Evolutionary conservation across 2,797 vertebrate species (phyloP).

Genomic region (Chromis chromis): DNA sequence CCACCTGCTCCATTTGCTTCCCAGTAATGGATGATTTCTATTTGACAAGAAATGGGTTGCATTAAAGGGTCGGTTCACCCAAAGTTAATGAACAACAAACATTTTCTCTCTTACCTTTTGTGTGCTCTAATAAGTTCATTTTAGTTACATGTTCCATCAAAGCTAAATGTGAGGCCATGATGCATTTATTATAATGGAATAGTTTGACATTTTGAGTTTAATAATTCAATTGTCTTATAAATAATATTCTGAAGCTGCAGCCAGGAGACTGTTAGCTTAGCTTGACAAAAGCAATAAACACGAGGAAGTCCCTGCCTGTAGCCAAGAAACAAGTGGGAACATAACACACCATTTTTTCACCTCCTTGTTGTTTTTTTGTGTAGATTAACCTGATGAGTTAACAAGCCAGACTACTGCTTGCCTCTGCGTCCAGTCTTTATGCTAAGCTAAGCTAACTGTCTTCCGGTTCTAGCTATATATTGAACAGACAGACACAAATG

Average conservation of each 20-base stretch:
- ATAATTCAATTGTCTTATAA: not conserved
- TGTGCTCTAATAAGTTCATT: not conserved
- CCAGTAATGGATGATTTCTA: not conserved
- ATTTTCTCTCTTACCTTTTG: not conserved
- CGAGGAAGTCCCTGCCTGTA: too few species aligned
- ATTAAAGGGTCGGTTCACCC: not conserved
- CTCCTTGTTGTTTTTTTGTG: too few species aligned
- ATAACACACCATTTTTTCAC: too few species aligned
- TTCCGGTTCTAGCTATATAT: not conserved
- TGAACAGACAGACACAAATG: not conserved
- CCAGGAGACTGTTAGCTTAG: not conserved
- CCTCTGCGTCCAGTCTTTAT: not conserved
- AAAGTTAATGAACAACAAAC: not conserved
- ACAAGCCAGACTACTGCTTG: not conserved
- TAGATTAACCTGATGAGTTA: too few species aligned
- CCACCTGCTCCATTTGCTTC: not conserved
- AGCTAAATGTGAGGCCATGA: too few species aligned
- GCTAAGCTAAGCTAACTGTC: too few species aligned
- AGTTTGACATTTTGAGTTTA: not conserved
- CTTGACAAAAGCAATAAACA: too few species aligned
- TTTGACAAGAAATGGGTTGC: not conserved
- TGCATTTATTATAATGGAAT: not conserved
- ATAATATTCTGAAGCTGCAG: not conserved
- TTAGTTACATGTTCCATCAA: too few species aligned
- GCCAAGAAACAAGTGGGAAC: too few species aligned